A percentile compares a stretch with the other conserved stretches of the same genome.
Evolutionary conservation across 2,888 invertebrate species (phyloP).

Genomic region (Phasia obesa): DNA sequence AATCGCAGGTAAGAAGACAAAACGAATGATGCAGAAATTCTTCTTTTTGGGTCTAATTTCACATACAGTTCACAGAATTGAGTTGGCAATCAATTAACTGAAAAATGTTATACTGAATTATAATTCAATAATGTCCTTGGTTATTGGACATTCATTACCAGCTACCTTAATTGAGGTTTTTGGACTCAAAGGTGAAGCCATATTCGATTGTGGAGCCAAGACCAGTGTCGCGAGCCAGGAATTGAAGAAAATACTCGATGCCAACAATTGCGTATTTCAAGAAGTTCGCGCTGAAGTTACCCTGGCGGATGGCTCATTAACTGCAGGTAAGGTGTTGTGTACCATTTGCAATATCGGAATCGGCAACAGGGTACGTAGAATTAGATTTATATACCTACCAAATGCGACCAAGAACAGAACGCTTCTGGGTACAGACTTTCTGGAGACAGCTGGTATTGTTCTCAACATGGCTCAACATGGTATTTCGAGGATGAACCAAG

Average conservation of each 20-base stretch:
- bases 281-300: conserved; percentile 33
- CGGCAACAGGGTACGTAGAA: not conserved
- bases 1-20: too few relatives aligned
- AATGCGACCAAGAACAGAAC: too few relatives aligned
- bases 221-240: conserved; percentile 37
- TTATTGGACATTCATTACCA: conserved; percentile 48
- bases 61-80: too few relatives aligned
- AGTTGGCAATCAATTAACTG: too few relatives aligned
- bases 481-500: conserved; percentile 41
- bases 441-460: conserved; percentile 35
- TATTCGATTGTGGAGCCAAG: conserved; percentile 43
- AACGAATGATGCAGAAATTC: too few relatives aligned
- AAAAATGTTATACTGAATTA: too few relatives aligned
- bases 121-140: too few relatives aligned
- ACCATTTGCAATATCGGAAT: conserved; percentile 19
- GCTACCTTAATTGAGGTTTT: conserved; percentile 12
- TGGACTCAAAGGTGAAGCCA: conserved; percentile 33
- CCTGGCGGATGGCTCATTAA: conserved; percentile 32
- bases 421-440: conserved; percentile 37
- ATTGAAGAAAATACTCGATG: conserved; percentile 22
- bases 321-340: conserved; percentile 1
- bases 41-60: too few relatives aligned
- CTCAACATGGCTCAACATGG: conserved; percentile 48
- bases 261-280: conserved; percentile 53
- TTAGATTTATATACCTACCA: not conserved